Base-by-base conservation (phyloP, 92 coral and sea anemone species). In the Pocillopora grandis region DNA sequence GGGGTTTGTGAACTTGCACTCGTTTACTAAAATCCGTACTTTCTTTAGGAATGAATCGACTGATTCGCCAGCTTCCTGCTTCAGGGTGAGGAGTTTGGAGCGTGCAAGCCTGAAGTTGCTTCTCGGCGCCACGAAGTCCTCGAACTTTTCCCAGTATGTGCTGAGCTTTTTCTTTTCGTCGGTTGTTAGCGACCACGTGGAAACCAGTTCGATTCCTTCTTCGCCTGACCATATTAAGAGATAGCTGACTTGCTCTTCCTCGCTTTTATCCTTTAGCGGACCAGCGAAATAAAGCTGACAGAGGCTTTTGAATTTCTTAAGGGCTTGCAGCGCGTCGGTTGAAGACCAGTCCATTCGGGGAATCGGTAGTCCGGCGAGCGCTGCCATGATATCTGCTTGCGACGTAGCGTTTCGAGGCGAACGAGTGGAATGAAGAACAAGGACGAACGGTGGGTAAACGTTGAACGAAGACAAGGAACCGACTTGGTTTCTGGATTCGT, bases 191-290 rank as follows among this genome's bases (percentile, higher is more conserved):
- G 88, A 83, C 89, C 88, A 80, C 19, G 91, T 87, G 19, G 90
- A 87, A 12, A 67, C 89, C 33, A 89, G 89, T 66, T 90, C 93
- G 31, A 91, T 88, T 11, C 94, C 89, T 66, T 91, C 91, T 75
- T 87, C 89, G 76, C 88, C 90, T 23, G 79, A 27, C 90, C 87
- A 82, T n/a, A 86, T 87, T 17, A 86, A 66, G 3, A 86, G 70
- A 57, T 76, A 84, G 77, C 82, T 77, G 59, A 78, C 42, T 84
- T 88, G 74, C 79, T 89, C 86, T 16, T 65, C 71, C 33, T 85
- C 89, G 7, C 60, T 58, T 58, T 58, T 58, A 0, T 58, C 60
- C 60, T 23, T 23, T 23, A 23, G 23, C 23, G 23, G 23, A 23
- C 23, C 23, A 23, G 23, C 23, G 23, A 23, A 23, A 23, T 23